Evolutionary conservation across 2,888 invertebrate genomes (phyloP).

Genomic region (Eledona agricola): DNA sequence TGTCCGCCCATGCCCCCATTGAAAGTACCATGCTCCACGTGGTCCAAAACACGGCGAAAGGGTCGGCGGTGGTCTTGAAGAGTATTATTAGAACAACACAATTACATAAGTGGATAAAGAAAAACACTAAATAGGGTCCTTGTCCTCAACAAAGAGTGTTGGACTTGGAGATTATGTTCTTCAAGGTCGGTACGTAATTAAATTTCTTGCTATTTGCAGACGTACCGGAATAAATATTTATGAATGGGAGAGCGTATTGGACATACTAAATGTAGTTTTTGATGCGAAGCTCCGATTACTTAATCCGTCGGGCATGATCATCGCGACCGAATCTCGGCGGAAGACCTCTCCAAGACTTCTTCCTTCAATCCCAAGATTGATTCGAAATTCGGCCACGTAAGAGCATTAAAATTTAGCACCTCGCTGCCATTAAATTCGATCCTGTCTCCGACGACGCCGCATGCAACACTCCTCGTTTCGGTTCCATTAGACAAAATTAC

Average conservation of each 20-base stretch:
- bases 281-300: conserved; percentile 19
- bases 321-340: too few relatives aligned
- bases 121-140: conserved; percentile 45
- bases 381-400: too few relatives aligned
- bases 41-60: conserved; percentile 2
- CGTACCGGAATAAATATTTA: conserved; percentile 46
- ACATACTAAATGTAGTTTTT: conserved; percentile 37
- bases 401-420: conserved; percentile 9
- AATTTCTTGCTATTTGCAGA: conserved; percentile 46
- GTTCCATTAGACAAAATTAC: conserved; percentile 24
- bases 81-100: conserved; percentile 12
- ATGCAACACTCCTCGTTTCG: conserved; percentile 5
- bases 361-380: too few relatives aligned
- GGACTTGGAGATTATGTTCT: conserved; percentile 44
- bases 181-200: conserved; percentile 46
- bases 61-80: conserved; percentile 3
- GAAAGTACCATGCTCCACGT: conserved; percentile 14
- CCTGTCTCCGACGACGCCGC: too few relatives aligned
- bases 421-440: conserved; percentile 12
- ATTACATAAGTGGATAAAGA: conserved; percentile 43
- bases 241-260: conserved; percentile 44
- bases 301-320: conserved; percentile 15
- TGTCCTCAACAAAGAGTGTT: conserved; percentile 46
- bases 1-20: too few relatives aligned
- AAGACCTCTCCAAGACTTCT: too few relatives aligned